Conservation (phyloP, 2,888 invertebrate genomes). For the Cantharis rufa region DNA sequence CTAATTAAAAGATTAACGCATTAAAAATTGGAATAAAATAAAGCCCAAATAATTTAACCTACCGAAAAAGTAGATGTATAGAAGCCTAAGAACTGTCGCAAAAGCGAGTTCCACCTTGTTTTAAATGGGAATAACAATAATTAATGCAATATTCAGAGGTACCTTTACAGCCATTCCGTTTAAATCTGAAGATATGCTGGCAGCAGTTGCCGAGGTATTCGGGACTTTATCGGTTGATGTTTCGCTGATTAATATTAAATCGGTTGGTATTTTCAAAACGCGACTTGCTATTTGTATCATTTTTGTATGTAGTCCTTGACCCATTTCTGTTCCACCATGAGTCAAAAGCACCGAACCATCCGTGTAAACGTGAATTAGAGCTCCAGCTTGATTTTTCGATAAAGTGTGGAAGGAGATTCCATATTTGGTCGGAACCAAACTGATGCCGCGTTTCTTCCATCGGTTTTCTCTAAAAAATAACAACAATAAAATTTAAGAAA, state of each 20-base stretch:
- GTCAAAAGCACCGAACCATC: slow-evolving; percentile 88
- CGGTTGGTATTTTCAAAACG: slow-evolving; percentile 68
- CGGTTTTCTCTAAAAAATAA: slow-evolving; percentile 74
- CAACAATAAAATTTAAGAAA: slow-evolving; percentile 49
- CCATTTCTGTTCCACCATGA: slow-evolving; percentile 95
- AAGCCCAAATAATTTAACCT: no score
- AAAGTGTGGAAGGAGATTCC: slow-evolving; percentile 80
- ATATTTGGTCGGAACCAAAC: slow-evolving; percentile 81
- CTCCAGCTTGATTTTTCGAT: slow-evolving; percentile 84
- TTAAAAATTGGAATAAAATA: no score
- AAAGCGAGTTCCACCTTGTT: no score
- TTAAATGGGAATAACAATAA: background rate
- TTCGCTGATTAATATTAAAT: slow-evolving; percentile 81
- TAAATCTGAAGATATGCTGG: slow-evolving; percentile 84
- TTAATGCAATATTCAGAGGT: slow-evolving; percentile 22
- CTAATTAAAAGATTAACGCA: no score
- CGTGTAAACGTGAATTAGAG: slow-evolving; percentile 82
- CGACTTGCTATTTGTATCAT: slow-evolving; percentile 90
- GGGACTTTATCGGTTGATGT: slow-evolving; percentile 90
- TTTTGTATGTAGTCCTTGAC: slow-evolving; percentile 95
- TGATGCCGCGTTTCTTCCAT: slow-evolving; percentile 86
- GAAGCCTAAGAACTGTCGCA: no score
- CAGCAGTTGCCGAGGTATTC: slow-evolving; percentile 88
- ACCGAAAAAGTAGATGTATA: no score
- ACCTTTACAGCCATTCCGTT: slow-evolving; percentile 88